Conservation (phyloP, 2,797 vertebrate species). For the Manis pentadactyla region DNA sequence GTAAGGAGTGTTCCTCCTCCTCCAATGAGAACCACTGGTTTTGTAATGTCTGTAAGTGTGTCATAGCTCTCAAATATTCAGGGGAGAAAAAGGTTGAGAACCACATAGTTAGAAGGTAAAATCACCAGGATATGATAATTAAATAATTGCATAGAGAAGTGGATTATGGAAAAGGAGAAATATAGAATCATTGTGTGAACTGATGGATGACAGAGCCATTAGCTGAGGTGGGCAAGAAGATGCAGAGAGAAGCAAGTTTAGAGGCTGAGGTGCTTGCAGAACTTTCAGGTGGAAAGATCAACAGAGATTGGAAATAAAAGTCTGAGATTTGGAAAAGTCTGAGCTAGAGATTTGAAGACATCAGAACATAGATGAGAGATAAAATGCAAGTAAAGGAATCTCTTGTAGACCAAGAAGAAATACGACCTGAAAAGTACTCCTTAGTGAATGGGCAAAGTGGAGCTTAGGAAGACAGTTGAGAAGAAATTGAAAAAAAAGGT, state of each 20-base stretch:
- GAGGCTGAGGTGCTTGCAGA: neutral
- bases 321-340: neutral
- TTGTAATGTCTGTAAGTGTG: neutral
- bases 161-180: neutral
- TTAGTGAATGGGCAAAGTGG: neutral
- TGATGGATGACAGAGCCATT: neutral
- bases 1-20: neutral
- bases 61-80: neutral
- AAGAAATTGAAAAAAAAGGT: neutral
- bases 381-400: neutral
- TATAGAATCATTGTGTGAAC: neutral
- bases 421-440: neutral
- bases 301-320: neutral
- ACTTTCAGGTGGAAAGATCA: neutral
- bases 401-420: neutral
- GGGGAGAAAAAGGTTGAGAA: neutral
- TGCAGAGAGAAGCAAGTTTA: neutral
- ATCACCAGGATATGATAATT: neutral
- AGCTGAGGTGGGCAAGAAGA: neutral
- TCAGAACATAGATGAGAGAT: neutral
- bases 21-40: neutral
- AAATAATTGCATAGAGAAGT: neutral
- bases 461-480: neutral
- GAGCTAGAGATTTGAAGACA: neutral
- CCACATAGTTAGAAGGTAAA: neutral